Conservation (phyloP, 1,140 invertebrate genomes). For the Eriosoma lanigerum region DNA sequence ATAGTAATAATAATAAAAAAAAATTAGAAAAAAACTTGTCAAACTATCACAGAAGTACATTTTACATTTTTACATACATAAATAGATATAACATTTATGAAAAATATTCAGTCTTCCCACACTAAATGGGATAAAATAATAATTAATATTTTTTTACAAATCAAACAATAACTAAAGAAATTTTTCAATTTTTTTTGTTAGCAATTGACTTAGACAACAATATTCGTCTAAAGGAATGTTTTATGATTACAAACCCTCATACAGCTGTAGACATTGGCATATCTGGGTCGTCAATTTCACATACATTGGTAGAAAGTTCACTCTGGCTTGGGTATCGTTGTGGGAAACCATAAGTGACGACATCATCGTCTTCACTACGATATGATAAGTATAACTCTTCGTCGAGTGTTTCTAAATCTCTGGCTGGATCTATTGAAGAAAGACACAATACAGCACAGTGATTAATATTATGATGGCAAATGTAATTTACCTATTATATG, state of each 20-base stretch:
- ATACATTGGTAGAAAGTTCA: slow-evolving; percentile 82
- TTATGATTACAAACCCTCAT: neutral
- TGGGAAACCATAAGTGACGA: slow-evolving; percentile 70
- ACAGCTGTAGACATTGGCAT: slow-evolving; percentile 49
- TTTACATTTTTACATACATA: slow-evolving; percentile 30
- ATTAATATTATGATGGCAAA: neutral
- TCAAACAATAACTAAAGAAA: slow-evolving; percentile 2
- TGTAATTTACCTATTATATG: slow-evolving; percentile 36
- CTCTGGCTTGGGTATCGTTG: slow-evolving; percentile 67
- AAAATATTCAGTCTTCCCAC: slow-evolving; percentile 36
- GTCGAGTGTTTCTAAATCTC: slow-evolving; percentile 69
- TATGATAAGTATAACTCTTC: slow-evolving; percentile 81
- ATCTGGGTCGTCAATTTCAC: slow-evolving; percentile 91
- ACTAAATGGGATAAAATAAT: slow-evolving; percentile 26
- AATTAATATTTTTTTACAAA: slow-evolving; percentile 28
- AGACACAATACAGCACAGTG: too few species aligned
- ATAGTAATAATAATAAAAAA: neutral
- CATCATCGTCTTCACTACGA: slow-evolving; percentile 69
- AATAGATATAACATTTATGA: slow-evolving; percentile 23
- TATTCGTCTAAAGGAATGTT: slow-evolving; percentile 40
- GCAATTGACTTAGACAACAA: neutral
- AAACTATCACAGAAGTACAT: slow-evolving; percentile 41
- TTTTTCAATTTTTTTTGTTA: neutral
- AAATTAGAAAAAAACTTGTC: slow-evolving; percentile 24
- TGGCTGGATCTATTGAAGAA: slow-evolving; percentile 61